phyloP scores from a whole-genome alignment of 2,113 vertebrate species.

The Thomomys bottae region DNA sequence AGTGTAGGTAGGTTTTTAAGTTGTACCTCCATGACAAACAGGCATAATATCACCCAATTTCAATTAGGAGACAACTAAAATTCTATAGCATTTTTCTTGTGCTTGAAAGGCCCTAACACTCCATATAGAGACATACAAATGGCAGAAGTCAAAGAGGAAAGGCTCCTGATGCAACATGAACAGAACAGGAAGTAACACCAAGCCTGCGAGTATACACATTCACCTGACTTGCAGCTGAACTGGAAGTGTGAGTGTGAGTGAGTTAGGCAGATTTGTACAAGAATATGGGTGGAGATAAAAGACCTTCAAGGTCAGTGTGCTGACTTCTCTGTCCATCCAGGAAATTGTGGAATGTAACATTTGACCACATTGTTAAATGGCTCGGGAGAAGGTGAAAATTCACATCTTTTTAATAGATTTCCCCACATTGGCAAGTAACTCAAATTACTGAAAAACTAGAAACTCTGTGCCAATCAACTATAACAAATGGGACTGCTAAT shows the following conservation, averaged over 20 bases:
- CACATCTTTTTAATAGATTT: background rate
- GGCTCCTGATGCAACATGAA: background rate
- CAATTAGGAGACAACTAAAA: slow-evolving; percentile 31
- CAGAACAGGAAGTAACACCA: background rate
- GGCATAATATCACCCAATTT: background rate
- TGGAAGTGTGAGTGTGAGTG: background rate
- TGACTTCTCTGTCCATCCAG: background rate
- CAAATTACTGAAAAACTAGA: background rate
- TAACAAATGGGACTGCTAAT: background rate
- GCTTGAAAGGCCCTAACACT: background rate
- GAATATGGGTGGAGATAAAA: background rate
- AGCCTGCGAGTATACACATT: background rate
- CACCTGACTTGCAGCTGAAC: too few species aligned
- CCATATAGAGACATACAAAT: background rate
- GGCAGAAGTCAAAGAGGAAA: background rate
- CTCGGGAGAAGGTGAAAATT: background rate
- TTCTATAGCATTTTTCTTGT: background rate
- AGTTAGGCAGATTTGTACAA: background rate
- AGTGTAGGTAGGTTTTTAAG: background rate
- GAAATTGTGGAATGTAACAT: background rate
- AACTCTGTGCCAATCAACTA: background rate
- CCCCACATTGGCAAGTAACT: background rate
- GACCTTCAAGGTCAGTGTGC: background rate
- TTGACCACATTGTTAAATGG: background rate
- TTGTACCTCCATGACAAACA: background rate